These are phyloP conservation scores for Crotalus viridis DNA, from an alignment of 2,113 vertebrate species.

Conservation along the genomic window DNA sequence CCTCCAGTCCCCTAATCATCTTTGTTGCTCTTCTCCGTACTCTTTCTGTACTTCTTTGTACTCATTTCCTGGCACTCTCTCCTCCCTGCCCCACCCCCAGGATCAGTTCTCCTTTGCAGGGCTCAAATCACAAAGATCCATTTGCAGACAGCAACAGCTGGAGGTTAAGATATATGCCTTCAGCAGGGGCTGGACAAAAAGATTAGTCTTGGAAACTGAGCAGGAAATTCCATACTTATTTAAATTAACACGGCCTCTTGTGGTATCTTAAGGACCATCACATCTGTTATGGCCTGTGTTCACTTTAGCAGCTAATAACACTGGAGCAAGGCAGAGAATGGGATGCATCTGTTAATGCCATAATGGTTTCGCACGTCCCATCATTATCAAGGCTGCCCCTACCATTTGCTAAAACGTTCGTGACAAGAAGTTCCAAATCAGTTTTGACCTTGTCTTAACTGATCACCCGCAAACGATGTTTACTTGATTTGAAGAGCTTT, in stretches of 20 bases:
- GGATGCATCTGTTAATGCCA: not conserved
- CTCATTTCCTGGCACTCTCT: not conserved
- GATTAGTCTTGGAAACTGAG: not conserved
- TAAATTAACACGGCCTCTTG: not conserved
- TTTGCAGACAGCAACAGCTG: conserved; percentile 29
- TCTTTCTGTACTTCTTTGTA: too few species aligned
- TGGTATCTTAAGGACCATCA: not conserved
- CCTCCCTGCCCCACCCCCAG: not conserved
- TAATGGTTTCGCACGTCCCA: too few species aligned
- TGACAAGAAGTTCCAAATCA: too few species aligned
- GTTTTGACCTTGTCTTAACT: too few species aligned
- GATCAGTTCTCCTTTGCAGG: not conserved
- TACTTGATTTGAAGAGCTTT: too few species aligned
- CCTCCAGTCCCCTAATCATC: too few species aligned
- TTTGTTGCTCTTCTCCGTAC: too few species aligned
- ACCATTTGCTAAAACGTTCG: too few species aligned
- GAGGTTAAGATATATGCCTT: not conserved
- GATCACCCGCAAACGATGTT: too few species aligned
- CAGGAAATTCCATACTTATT: not conserved
- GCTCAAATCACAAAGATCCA: conserved; percentile 3
- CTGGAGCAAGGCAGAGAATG: not conserved
- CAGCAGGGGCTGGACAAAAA: not conserved
- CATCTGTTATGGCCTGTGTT: too few species aligned
- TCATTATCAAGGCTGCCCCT: too few species aligned
- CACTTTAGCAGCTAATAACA: not conserved